These are phyloP conservation scores for Pteronotus mesoamericanus DNA, from an alignment of 2,797 vertebrate genomes.

Conservation along the genomic window DNA sequence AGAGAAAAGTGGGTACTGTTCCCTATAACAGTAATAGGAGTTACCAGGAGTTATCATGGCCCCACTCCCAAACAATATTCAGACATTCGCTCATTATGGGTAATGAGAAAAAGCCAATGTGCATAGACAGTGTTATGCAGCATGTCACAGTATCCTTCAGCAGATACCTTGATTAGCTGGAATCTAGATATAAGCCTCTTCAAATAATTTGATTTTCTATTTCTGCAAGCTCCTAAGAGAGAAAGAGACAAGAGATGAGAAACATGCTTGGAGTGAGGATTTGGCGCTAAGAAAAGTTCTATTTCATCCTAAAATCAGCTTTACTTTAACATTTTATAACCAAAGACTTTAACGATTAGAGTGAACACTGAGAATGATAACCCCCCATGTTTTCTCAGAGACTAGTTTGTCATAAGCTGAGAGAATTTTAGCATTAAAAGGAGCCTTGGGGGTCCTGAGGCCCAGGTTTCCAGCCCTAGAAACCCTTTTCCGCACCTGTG, in stretches of 20 bases:
- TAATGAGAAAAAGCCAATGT: background rate
- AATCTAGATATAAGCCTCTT: background rate
- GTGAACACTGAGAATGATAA: background rate
- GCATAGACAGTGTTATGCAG: background rate
- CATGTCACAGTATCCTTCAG: background rate
- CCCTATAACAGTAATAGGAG: accelerated
- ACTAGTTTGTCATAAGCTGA: background rate
- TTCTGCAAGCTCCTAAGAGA: background rate
- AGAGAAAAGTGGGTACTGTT: background rate
- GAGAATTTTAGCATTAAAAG: background rate
- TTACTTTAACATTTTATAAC: background rate
- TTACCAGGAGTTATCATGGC: background rate
- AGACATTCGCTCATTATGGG: background rate
- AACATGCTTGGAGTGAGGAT: background rate
- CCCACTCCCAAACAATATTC: background rate
- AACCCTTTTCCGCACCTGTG: background rate
- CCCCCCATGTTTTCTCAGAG: background rate
- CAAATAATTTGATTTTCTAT: background rate
- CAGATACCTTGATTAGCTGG: background rate
- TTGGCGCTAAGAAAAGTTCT: background rate
- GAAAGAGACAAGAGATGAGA: background rate
- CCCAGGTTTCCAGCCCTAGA: background rate
- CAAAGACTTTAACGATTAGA: background rate
- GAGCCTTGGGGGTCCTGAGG: background rate
- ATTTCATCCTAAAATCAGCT: background rate